Base-by-base conservation (phyloP, 2,888 invertebrate genomes). In the Smittia sp. region DNA sequence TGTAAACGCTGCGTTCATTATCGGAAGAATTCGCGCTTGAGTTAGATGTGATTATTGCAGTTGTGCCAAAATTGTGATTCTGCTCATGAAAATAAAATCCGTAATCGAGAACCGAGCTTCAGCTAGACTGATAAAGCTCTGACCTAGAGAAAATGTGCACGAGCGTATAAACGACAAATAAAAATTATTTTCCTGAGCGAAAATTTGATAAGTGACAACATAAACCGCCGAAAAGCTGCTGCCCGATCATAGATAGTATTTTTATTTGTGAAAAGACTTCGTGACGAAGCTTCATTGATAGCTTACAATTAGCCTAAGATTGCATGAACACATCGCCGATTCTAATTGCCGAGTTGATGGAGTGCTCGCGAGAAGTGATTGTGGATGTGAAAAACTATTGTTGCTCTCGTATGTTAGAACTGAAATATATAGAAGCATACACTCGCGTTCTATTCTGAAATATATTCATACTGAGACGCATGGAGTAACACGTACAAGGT, bases 401-500 rank as follows among this genome's bases (percentile, higher is more conserved):
- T 72, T 72, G 38, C 18, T 24, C 39, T 69, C 46, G 27, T 25
- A 4, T 39, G 22, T 72, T 72, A 58, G 38, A 62, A 72, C 39
- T 62, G 25, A 20, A 22, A 22, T 27, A 27, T 63, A 27, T 63
- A 22, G 13, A 18, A 27, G 24, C 38, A 72, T 20, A 72, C 72
- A 62, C 62, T 27, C 39, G 38, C 52, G 22, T 62, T 63, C 39
- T 15, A 20, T 63, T 46, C 1, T 22, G 22, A 58, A 73, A 75
- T 70, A 66, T 58, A 72, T 76, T 75, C 77, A 63, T 63, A 63
- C 63, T 77, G 77, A 78, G 79, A 79, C 79, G 78, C 79, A 79
- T 78, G 79, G 79, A 77, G 77, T 78, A 77, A 76, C 76, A 77
- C 76, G 76, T 79, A 79, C 81, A 82, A 82, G 81, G 81, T 81